phyloP scores from a whole-genome alignment of 2,797 vertebrate genomes.

The Eleutherodactylus coqui region DNA sequence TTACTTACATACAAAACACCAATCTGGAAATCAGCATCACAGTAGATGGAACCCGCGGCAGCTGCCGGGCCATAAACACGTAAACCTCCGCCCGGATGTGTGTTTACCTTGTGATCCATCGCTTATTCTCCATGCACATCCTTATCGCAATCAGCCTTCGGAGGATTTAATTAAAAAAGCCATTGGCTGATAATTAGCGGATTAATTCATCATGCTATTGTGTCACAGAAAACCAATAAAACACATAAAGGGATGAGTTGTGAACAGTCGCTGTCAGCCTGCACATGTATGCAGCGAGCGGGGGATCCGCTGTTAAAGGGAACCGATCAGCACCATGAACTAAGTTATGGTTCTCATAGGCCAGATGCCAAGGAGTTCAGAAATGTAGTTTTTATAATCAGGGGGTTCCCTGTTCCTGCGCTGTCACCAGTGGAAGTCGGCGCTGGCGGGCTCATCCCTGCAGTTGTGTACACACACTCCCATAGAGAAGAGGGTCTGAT shows the following conservation, averaged over 20 bases:
- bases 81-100: not conserved
- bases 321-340: too few relatives aligned
- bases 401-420: too few relatives aligned
- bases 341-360: too few relatives aligned
- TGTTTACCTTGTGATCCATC: conserved; percentile 26
- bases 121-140: not conserved
- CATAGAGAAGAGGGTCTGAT: too few relatives aligned
- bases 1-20: conserved; percentile 33
- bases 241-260: not conserved
- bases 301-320: not conserved
- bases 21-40: conserved; percentile 3
- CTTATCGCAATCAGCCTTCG: conserved; percentile 40
- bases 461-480: too few relatives aligned
- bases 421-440: too few relatives aligned
- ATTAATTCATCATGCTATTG: not conserved
- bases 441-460: too few relatives aligned
- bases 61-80: conserved; percentile 21
- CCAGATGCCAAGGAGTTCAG: too few relatives aligned
- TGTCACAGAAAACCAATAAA: not conserved
- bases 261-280: not conserved
- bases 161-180: conserved; percentile 53
- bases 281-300: not conserved
- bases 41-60: not conserved
- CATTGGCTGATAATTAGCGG: not conserved
- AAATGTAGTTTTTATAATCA: too few relatives aligned